Base-by-base conservation (phyloP, 2,888 invertebrate genomes). In the Ypsolopha sequella region DNA sequence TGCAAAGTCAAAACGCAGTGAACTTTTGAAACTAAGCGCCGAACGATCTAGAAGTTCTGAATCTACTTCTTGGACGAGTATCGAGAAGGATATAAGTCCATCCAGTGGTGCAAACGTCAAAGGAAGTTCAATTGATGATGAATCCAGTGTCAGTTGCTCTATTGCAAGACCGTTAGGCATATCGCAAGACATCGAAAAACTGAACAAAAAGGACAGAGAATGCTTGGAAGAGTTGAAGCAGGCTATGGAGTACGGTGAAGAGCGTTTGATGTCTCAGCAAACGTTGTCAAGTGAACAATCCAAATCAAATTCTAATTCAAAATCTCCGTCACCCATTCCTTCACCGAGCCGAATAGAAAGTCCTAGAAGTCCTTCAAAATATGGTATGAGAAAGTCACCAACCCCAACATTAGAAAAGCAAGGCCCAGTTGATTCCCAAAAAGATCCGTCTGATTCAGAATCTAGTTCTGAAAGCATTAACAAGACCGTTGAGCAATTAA, bases 1-100 rank as follows among this genome's bases (percentile, higher is more conserved):
- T 14, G 84, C 89, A 0, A 88, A 87, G 58, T 84, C 80, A 3
- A 85, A 81, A 62, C 80, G 88, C 51, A 81, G 80, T 55, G 90
- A 90, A 62, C 66, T 90, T 46, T 73, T 91, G 4, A 91, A 92
- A 64, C 73, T 92, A 33, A 92, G 91, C 58, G 90, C 92, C 1
- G 93, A 93, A 67, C 91, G 93, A 54, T 94, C 94, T 1, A 87
- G 91, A 58, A 94, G 94, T 62, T 94, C 93, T 2, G 94, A 94
- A 64, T 92, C 92, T 0, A 91, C 90, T 36, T 94, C 94, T 0
- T 94, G 93, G 92, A 93, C 93, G 0, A 92, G 92, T 62, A 91
- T 92, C n/a, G 92, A 92, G 67, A 92, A 91, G 70, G 91, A 91
- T 65, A 79, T 84, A 0, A 92, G 91, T 62, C 91, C 92, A 8